These are phyloP conservation scores for Drosophila subquinaria DNA, from an alignment of 2,888 invertebrate genomes.

Conservation along the genomic window DNA sequence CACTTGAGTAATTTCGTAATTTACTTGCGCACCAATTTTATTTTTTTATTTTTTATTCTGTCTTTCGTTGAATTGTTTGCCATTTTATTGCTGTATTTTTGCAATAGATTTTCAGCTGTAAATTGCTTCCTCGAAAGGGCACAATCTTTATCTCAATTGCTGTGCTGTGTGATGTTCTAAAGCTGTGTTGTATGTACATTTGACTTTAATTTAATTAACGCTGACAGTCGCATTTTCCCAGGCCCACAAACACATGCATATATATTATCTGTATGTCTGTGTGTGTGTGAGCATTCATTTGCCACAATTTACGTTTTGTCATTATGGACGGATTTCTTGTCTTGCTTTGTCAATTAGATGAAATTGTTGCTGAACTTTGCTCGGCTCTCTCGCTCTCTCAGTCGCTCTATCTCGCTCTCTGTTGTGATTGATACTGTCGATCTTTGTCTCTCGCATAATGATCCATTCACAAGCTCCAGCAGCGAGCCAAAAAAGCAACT, in stretches of 20 bases:
- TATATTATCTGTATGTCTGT: constrained; percentile 6
- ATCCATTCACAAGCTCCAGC: constrained; percentile 45
- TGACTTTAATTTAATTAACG: constrained; percentile 61
- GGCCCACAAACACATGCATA: constrained; percentile 6
- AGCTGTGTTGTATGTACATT: constrained; percentile 35
- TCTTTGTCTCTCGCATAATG: constrained; percentile 51
- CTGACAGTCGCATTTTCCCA: constrained; percentile 59
- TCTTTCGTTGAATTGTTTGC: constrained; percentile 11
- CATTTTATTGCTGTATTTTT: constrained; percentile 33
- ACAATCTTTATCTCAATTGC: constrained; percentile 39
- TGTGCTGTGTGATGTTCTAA: constrained; percentile 34
- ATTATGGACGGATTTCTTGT: constrained; percentile 52
- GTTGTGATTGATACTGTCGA: constrained; percentile 29
- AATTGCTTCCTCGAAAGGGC: constrained; percentile 44
- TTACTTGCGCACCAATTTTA: constrained; percentile 63
- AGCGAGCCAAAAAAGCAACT: constrained; percentile 50
- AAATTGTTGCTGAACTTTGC: constrained; percentile 13
- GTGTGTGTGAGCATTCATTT: constrained; percentile 36
- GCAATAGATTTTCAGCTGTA: constrained; percentile 47
- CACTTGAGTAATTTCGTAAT: constrained; percentile 72
- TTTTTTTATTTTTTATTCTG: constrained; percentile 8
- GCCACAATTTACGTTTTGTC: constrained; percentile 46
- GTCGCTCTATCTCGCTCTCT: background rate
- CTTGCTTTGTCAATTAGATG: constrained; percentile 56
- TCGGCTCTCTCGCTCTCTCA: constrained; percentile 3